Percentiles rank a stretch among this genome's conserved stretches.
These are phyloP conservation scores for Indicator indicator DNA, from an alignment of 2,113 vertebrate species.

Conservation along the genomic window DNA sequence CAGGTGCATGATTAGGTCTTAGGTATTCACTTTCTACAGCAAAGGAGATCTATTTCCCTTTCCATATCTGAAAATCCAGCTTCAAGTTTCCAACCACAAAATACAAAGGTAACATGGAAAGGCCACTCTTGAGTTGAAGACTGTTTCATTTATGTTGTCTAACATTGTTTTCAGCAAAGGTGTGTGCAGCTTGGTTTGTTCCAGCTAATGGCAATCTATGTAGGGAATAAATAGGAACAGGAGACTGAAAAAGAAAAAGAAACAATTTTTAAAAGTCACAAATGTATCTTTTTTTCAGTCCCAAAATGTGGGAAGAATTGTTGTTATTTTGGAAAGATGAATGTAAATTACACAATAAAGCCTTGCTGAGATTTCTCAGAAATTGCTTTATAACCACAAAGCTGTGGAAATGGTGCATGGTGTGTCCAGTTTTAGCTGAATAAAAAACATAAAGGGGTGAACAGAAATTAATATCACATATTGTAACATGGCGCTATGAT, in stretches of 20 bases:
- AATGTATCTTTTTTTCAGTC: not conserved
- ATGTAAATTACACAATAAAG: not conserved
- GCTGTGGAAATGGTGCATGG: not conserved
- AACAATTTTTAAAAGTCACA: not conserved
- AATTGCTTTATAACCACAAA: not conserved
- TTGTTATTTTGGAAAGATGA: not conserved
- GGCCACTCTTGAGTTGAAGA: not conserved
- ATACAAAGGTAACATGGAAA: not conserved
- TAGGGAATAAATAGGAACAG: not conserved
- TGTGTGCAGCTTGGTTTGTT: not conserved
- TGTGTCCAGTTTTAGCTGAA: not conserved
- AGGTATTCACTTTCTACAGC: not conserved
- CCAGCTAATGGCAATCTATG: not conserved
- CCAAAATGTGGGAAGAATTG: not conserved
- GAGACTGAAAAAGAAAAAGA: not conserved
- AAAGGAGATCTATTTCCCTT: not conserved
- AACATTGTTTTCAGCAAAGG: not conserved
- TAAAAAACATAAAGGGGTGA: not conserved
- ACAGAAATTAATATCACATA: not conserved
- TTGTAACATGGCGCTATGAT: not conserved
- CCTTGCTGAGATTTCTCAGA: not conserved
- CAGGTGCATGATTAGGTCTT: not conserved
- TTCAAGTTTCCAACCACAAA: not conserved
- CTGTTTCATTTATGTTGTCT: not conserved
- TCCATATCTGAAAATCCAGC: not conserved